phyloP scores from a whole-genome alignment of 2,113 vertebrate species.

The Caranx ignobilis region DNA sequence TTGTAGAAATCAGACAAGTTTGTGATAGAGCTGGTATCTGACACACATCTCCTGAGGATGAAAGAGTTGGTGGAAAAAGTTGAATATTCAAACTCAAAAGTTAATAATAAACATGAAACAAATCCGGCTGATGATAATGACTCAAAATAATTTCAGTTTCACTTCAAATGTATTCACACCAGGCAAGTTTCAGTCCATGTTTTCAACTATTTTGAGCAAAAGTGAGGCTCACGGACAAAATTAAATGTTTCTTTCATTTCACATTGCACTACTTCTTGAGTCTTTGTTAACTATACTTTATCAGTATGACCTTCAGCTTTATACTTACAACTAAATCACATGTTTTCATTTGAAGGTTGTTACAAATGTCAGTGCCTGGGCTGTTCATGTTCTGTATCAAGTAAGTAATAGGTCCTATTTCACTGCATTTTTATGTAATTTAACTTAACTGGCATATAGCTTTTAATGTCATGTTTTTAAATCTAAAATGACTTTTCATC shows the following conservation, averaged over 20 bases:
- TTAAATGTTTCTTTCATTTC: constrained; percentile 11
- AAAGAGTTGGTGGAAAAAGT: background rate
- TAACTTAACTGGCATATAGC: background rate
- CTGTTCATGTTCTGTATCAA: background rate
- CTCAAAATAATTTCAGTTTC: background rate
- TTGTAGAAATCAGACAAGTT: background rate
- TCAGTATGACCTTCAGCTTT: background rate
- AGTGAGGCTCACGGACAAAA: background rate
- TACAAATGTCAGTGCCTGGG: background rate
- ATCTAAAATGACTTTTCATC: background rate
- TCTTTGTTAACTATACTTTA: background rate
- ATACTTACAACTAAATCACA: background rate
- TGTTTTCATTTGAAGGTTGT: no score
- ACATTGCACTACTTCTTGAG: background rate
- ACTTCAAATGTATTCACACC: background rate
- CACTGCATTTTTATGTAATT: background rate
- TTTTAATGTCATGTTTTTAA: background rate
- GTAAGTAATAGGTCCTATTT: background rate
- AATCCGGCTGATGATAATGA: background rate
- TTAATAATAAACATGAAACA: background rate
- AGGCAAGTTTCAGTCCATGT: background rate
- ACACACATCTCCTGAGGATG: background rate
- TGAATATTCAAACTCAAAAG: background rate
- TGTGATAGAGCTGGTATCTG: background rate
- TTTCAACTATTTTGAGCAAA: background rate